These are phyloP conservation scores for Melanophora roralis DNA, from an alignment of 2,888 invertebrate species.

Conservation along the genomic window DNA sequence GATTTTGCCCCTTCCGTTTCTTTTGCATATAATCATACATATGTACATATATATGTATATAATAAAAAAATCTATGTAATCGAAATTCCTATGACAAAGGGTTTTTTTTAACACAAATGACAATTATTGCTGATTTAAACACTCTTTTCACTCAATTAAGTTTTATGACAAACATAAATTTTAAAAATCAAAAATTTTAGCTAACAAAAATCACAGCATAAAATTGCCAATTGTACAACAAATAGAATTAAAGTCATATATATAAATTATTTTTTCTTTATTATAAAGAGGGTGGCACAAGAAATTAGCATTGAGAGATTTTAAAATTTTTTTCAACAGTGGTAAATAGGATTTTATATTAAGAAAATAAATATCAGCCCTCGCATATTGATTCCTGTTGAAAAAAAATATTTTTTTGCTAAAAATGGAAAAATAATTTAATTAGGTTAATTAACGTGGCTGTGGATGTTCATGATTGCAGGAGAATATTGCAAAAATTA, in stretches of 20 bases:
- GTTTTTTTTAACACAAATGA: constrained; percentile 54
- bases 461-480: background rate
- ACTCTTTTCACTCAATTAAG: constrained; percentile 62
- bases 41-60: no score
- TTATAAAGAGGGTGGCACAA: background rate
- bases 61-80: background rate
- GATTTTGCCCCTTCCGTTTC: no score
- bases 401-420: background rate
- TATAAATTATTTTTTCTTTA: background rate
- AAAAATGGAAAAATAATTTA: constrained; percentile 6
- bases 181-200: constrained; percentile 39
- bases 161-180: constrained; percentile 61
- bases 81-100: constrained; percentile 26
- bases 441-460: constrained; percentile 18
- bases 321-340: no score
- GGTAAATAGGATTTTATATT: no score
- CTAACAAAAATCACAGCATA: constrained; percentile 22
- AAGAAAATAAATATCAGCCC: background rate
- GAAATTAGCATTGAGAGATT: background rate
- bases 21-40: no score
- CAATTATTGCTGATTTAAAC: constrained; percentile 59
- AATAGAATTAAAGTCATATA: constrained; percentile 21
- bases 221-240: constrained; percentile 45
- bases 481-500: background rate
- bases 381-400: background rate